These are phyloP conservation scores for Coptodon rendalli DNA, from an alignment of 2,113 vertebrate genomes.

Conservation along the genomic window DNA sequence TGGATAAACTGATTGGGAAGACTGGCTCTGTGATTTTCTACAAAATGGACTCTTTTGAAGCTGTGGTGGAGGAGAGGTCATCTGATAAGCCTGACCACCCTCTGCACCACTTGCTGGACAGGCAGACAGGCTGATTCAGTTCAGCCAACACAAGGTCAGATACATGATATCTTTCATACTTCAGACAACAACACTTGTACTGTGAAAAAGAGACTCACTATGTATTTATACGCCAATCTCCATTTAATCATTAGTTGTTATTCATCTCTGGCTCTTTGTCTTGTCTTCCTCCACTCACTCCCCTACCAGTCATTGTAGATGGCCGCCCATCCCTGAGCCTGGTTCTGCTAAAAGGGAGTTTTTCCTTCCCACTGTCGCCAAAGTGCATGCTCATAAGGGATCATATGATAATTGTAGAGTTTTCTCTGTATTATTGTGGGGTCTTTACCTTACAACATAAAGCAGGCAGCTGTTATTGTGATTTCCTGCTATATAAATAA, in stretches of 20 bases:
- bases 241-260: not conserved
- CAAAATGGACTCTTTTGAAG: not conserved
- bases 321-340: not conserved
- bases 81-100: not conserved
- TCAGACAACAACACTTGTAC: not conserved
- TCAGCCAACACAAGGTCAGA: not conserved
- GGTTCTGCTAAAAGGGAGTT: not conserved
- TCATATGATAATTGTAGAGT: rapidly evolving
- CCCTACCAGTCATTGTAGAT: not conserved
- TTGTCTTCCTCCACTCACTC: not conserved
- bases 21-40: not conserved
- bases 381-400: not conserved
- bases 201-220: not conserved
- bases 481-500: not conserved
- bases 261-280: not conserved
- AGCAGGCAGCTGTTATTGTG: not conserved
- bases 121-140: not conserved
- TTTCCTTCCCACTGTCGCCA: not conserved
- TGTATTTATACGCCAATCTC: not conserved
- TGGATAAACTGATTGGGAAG: not conserved
- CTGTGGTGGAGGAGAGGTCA: not conserved
- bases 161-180: not conserved
- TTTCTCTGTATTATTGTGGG: not conserved
- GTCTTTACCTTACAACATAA: not conserved
- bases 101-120: not conserved